These are phyloP conservation scores for Bujurquina vittata DNA, from an alignment of 2,113 vertebrate genomes.

Conservation along the genomic window DNA sequence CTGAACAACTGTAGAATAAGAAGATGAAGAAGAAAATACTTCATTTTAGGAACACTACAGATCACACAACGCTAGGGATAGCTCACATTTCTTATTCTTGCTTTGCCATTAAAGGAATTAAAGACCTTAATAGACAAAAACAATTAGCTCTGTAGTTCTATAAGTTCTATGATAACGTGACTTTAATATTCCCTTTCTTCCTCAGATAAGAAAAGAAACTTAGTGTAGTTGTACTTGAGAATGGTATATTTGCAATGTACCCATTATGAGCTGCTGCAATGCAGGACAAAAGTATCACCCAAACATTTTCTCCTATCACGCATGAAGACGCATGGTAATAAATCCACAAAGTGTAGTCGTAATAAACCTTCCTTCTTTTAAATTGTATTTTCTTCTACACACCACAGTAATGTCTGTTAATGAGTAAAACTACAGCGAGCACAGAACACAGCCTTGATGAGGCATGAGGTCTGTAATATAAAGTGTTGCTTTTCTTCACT, in stretches of 20 bases:
- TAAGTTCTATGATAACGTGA: neutral
- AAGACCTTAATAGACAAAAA: neutral
- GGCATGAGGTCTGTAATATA: neutral
- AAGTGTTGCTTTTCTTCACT: neutral
- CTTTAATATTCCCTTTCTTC: neutral
- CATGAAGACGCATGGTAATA: neutral
- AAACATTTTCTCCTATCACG: constrained; percentile 8
- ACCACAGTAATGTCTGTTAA: neutral
- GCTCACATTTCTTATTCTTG: neutral
- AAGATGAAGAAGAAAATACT: neutral
- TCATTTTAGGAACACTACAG: neutral
- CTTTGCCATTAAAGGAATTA: neutral
- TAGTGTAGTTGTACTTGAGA: neutral
- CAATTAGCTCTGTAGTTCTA: neutral
- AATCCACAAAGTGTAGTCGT: neutral
- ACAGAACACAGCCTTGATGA: constrained; percentile 1
- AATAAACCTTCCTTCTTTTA: constrained; percentile 17
- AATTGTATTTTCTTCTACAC: constrained; percentile 10
- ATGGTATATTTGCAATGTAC: neutral
- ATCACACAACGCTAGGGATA: neutral
- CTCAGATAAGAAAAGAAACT: neutral
- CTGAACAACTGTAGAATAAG: constrained; percentile 88
- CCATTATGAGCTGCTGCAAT: neutral
- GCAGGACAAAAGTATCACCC: neutral
- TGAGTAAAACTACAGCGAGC: neutral